Evolutionary conservation across 2,113 vertebrate genomes (phyloP).

Genomic region (Cynoglossus semilaevis): DNA sequence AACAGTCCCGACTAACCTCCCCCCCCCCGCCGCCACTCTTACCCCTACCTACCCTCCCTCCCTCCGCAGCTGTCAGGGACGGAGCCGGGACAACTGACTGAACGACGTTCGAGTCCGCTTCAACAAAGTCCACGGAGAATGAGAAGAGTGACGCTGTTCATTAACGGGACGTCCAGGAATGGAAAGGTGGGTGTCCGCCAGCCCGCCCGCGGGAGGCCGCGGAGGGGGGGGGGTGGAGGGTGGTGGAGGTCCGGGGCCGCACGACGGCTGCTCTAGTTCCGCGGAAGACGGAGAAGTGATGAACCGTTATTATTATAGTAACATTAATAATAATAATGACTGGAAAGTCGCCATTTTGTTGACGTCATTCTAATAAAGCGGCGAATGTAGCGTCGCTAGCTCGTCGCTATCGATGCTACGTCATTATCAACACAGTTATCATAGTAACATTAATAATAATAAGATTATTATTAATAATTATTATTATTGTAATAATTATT

Average conservation of each 20-base stretch:
- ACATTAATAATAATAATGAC: no score
- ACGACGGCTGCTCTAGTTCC: constrained; percentile 44
- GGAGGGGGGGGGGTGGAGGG: not conserved
- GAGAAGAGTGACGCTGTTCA: constrained; percentile 95
- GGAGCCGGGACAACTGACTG: not conserved
- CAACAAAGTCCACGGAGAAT: constrained; percentile 74
- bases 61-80: constrained; percentile 16
- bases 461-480: no score
- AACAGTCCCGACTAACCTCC: no score
- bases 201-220: not conserved
- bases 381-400: no score
- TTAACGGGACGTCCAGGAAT: constrained; percentile 90
- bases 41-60: no score
- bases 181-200: constrained; percentile 91
- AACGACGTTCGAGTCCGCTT: not conserved
- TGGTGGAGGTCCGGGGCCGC: constrained; percentile 29
- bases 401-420: no score
- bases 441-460: no score
- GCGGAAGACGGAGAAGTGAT: constrained; percentile 3
- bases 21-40: no score
- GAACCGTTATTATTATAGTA: constrained; percentile 7
- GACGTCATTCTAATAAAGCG: no score
- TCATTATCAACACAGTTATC: no score
- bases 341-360: no score
- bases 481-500: no score